These are phyloP conservation scores for Lepus oiostolus DNA, from an alignment of 2,797 vertebrate species.

Conservation along the genomic window DNA sequence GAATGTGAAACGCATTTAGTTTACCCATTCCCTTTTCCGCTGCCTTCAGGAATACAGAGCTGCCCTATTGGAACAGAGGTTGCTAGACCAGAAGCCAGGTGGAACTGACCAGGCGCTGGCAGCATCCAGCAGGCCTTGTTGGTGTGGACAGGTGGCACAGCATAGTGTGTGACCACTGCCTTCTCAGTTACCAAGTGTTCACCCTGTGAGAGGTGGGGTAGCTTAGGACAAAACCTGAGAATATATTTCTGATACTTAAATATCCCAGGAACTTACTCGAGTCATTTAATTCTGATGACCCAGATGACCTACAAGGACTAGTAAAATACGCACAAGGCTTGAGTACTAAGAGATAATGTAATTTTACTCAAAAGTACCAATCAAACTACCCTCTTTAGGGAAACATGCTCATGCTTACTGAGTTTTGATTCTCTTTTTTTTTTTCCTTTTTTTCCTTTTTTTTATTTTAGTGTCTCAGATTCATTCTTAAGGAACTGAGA, in stretches of 20 bases:
- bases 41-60: slow-evolving; percentile 39
- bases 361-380: slow-evolving; percentile 79
- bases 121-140: slow-evolving; percentile 60
- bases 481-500: slow-evolving; percentile 91
- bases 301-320: slow-evolving; percentile 56
- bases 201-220: slow-evolving; percentile 48
- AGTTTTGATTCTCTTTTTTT: slow-evolving; percentile 86
- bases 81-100: slow-evolving; percentile 5
- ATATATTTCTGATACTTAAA: slow-evolving; percentile 66
- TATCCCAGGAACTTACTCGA: slow-evolving; percentile 56
- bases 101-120: slow-evolving; percentile 40
- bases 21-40: neutral
- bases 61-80: slow-evolving; percentile 8
- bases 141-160: neutral
- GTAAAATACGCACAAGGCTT: slow-evolving; percentile 69
- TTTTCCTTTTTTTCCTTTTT: slow-evolving; percentile 80
- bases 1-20: neutral
- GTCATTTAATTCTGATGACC: slow-evolving; percentile 70
- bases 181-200: slow-evolving; percentile 30
- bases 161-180: no score
- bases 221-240: slow-evolving; percentile 55
- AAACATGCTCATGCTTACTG: slow-evolving; percentile 79
- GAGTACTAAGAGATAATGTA: slow-evolving; percentile 69
- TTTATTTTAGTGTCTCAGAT: slow-evolving; percentile 90
- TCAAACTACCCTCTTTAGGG: slow-evolving; percentile 82